phyloP scores from a whole-genome alignment of 2,888 invertebrate species.

The Cylindroiulus punctatus region DNA sequence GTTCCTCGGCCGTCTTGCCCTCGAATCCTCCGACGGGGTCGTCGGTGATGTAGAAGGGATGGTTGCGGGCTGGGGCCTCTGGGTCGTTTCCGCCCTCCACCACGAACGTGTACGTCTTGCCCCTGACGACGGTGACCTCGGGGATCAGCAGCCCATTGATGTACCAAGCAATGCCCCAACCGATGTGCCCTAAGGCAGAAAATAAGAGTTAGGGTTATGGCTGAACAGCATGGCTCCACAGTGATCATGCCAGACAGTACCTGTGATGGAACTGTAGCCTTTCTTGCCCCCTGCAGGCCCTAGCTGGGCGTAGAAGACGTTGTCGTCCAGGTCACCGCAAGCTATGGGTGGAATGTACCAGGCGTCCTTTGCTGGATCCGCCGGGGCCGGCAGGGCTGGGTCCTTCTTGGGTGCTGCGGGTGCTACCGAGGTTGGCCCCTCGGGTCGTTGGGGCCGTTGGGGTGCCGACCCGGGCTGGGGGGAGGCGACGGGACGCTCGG shows the following conservation, averaged over 20 bases:
- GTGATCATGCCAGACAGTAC: constrained; percentile 64
- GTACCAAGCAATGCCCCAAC: constrained; percentile 94
- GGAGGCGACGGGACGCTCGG: constrained; percentile 45
- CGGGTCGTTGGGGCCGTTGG: not conserved
- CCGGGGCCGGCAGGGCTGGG: constrained; percentile 58
- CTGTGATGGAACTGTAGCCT: constrained; percentile 83
- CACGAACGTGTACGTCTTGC: constrained; percentile 83
- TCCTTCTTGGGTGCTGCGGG: constrained; percentile 76
- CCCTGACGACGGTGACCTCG: constrained; percentile 86
- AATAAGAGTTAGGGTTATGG: not conserved
- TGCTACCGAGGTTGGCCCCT: constrained; percentile 45
- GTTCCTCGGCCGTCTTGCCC: constrained; percentile 83
- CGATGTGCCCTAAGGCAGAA: constrained; percentile 78
- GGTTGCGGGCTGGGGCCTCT: constrained; percentile 82
- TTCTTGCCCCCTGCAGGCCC: constrained; percentile 85
- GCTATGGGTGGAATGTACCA: constrained; percentile 91
- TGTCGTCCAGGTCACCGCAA: constrained; percentile 89
- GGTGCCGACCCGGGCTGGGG: constrained; percentile 55
- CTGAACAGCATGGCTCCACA: not conserved
- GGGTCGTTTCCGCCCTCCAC: constrained; percentile 87
- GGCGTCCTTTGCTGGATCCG: constrained; percentile 56
- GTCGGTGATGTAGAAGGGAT: constrained; percentile 90
- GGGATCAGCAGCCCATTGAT: constrained; percentile 90
- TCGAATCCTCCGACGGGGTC: constrained; percentile 90
- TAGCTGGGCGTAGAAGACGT: constrained; percentile 90